Percentiles rank a stretch among this genome's conserved stretches.
phyloP scores from a whole-genome alignment of 2,113 vertebrate genomes.

The Pomatorhinus ruficollis region DNA sequence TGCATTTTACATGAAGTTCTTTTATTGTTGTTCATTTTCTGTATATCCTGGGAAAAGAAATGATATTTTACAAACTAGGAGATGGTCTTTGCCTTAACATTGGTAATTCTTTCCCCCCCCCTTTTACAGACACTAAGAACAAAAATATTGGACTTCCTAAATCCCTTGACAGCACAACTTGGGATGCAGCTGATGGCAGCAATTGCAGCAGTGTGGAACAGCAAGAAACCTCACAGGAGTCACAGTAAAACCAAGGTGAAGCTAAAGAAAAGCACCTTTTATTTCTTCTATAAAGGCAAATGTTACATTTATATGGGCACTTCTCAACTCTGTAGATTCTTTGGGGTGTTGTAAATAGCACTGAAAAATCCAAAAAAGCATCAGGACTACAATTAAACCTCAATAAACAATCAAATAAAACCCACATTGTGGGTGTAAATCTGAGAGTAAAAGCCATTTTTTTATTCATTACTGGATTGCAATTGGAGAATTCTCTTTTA shows the following conservation, averaged over 20 bases:
- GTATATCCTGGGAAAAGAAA: background rate
- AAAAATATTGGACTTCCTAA: constrained; percentile 89
- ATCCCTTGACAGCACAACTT: constrained; percentile 85
- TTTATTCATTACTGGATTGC: background rate
- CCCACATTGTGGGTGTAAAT: background rate
- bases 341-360: background rate
- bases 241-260: constrained; percentile 85
- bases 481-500: background rate
- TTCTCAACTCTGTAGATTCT: background rate
- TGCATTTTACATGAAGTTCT: background rate
- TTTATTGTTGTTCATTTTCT: background rate
- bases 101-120: background rate
- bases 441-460: background rate
- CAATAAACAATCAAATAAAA: background rate
- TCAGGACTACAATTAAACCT: background rate
- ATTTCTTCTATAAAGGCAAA: background rate
- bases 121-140: constrained; percentile 83
- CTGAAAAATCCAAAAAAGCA: background rate
- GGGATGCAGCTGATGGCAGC: constrained; percentile 89
- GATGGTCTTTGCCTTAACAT: background rate
- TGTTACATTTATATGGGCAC: background rate
- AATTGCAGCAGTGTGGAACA: constrained; percentile 88
- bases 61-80: background rate
- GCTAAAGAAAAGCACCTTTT: background rate
- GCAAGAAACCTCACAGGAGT: constrained; percentile 80